A percentile compares a stretch with the other conserved stretches of the same genome.
Evolutionary conservation across 2,797 vertebrate genomes (phyloP).

Genomic region (Cuculus canorus): DNA sequence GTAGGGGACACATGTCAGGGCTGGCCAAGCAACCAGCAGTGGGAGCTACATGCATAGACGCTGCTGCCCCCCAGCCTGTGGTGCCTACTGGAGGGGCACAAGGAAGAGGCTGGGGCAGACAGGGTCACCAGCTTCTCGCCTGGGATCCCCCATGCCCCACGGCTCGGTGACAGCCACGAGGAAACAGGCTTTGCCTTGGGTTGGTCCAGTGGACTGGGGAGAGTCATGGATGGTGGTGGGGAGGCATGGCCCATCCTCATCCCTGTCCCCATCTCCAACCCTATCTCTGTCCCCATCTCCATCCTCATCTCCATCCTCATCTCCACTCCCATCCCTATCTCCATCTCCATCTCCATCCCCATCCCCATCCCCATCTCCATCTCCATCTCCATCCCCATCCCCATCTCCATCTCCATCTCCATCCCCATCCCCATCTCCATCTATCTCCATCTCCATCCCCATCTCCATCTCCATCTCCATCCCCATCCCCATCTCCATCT

Average conservation of each 20-base stretch:
- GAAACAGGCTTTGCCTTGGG: not conserved
- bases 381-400: not conserved
- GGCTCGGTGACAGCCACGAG: accelerated
- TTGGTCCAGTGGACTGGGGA: accelerated
- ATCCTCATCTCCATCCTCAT: too few relatives aligned
- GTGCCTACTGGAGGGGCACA: not conserved
- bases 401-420: too few relatives aligned
- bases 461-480: too few relatives aligned
- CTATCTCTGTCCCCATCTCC: too few relatives aligned
- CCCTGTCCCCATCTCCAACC: too few relatives aligned
- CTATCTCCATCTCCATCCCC: accelerated
- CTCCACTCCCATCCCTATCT: not conserved
- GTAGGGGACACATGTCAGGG: not conserved
- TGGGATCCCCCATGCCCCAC: not conserved
- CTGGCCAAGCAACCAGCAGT: accelerated
- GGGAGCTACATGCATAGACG: accelerated
- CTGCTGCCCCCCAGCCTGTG: accelerated
- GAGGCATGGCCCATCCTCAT: accelerated
- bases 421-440: not conserved
- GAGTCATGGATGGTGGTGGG: accelerated
- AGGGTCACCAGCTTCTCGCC: not conserved
- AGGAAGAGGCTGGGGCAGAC: not conserved
- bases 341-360: too few relatives aligned
- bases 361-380: too few relatives aligned
- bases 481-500: too few relatives aligned